phyloP scores from a whole-genome alignment of 2,113 vertebrate genomes.

The Gasterosteus nipponicus region DNA sequence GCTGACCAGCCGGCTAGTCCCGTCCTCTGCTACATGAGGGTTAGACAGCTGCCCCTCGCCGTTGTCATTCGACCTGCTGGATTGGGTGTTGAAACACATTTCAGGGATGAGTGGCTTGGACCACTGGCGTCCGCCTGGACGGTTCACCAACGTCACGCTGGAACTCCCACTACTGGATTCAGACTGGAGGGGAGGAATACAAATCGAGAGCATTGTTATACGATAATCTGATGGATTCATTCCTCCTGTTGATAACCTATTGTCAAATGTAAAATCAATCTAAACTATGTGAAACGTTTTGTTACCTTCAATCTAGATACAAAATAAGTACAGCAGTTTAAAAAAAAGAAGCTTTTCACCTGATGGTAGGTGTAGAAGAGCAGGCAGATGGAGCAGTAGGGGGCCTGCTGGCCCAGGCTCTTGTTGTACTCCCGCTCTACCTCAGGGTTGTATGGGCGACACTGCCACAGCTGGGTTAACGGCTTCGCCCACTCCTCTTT shows the following conservation, averaged over 20 bases:
- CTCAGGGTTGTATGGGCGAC: slow-evolving; percentile 86
- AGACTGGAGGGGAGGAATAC: slow-evolving; percentile 70
- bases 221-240: neutral
- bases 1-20: slow-evolving; percentile 90
- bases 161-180: slow-evolving; percentile 80
- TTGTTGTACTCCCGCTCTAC: slow-evolving; percentile 92
- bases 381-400: slow-evolving; percentile 93
- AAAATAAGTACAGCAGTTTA: neutral
- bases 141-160: slow-evolving; percentile 66
- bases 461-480: slow-evolving; percentile 91
- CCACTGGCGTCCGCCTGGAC: slow-evolving; percentile 73
- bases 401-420: slow-evolving; percentile 86
- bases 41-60: slow-evolving; percentile 90
- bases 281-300: neutral
- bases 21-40: slow-evolving; percentile 89
- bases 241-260: no score
- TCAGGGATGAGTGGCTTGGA: slow-evolving; percentile 95
- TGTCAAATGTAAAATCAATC: neutral
- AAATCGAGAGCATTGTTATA: neutral
- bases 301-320: neutral
- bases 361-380: slow-evolving; percentile 92
- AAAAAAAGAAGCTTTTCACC: slow-evolving; percentile 56
- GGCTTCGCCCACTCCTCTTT: slow-evolving; percentile 93
- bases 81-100: slow-evolving; percentile 95
- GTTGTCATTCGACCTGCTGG: slow-evolving; percentile 70